Conservation (phyloP, 2,888 invertebrate genomes). For the Ischnura elegans region DNA sequence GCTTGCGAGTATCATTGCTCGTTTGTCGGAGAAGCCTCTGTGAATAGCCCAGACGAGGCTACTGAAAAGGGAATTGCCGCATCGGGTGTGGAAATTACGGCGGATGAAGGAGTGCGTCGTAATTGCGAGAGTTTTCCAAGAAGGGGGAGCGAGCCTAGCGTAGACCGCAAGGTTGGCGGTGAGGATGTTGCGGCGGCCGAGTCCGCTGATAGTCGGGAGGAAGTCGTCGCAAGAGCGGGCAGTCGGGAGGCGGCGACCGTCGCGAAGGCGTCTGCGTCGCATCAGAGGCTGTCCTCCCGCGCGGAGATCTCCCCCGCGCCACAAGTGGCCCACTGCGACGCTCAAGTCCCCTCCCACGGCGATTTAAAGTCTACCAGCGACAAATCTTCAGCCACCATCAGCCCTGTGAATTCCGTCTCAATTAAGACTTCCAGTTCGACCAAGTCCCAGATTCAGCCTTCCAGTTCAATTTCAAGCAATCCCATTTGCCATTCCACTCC, state of each 20-base stretch:
- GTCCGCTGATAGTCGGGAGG: background rate
- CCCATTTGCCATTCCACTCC: too few relatives aligned
- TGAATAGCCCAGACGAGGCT: background rate
- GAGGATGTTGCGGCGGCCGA: background rate
- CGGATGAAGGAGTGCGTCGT: background rate
- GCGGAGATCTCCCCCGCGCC: slow-evolving; percentile 35
- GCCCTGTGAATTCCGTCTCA: too few relatives aligned
- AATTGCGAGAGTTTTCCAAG: background rate
- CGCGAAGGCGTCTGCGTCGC: slow-evolving; percentile 13
- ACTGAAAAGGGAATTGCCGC: background rate
- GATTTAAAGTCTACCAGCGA: background rate
- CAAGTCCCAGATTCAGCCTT: too few relatives aligned
- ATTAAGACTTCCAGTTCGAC: too few relatives aligned
- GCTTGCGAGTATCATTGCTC: slow-evolving; percentile 46
- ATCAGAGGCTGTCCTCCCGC: slow-evolving; percentile 19
- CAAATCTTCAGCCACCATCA: too few relatives aligned
- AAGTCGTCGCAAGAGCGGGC: background rate
- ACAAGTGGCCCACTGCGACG: background rate
- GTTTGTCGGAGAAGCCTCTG: slow-evolving; percentile 2
- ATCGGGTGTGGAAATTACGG: background rate
- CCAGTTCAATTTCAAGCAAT: too few relatives aligned
- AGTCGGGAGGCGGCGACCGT: slow-evolving; percentile 35
- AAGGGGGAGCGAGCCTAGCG: background rate
- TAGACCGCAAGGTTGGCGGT: background rate
- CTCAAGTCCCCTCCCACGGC: background rate